phyloP scores from a whole-genome alignment of 2,113 vertebrate genomes.

The Dipodomys merriami region DNA sequence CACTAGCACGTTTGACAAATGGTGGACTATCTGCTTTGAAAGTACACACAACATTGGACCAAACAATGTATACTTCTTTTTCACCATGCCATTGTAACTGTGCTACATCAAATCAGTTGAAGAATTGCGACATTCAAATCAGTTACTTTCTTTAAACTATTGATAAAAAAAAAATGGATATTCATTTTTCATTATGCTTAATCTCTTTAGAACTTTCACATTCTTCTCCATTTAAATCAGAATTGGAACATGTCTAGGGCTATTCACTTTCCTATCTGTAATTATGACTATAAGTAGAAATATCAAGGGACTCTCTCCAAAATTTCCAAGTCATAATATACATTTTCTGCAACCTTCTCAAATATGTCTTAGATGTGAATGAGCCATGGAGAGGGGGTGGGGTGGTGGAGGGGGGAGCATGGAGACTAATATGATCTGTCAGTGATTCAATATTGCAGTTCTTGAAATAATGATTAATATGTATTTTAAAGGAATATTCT shows the following conservation, averaged over 20 bases:
- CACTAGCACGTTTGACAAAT: background rate
- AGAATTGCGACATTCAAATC: slow-evolving; percentile 20
- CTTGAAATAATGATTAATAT: slow-evolving; percentile 26
- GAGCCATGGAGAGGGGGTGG: background rate
- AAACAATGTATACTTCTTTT: background rate
- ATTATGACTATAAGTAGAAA: background rate
- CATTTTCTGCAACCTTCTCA: background rate
- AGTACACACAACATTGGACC: background rate
- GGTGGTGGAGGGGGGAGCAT: background rate
- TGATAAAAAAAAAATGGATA: background rate
- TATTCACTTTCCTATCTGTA: background rate
- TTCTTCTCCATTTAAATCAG: slow-evolving; percentile 10
- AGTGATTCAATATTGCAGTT: background rate
- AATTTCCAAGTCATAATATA: background rate
- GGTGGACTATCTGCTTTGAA: background rate
- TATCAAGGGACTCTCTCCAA: background rate
- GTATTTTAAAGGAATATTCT: slow-evolving; percentile 29
- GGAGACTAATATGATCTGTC: background rate
- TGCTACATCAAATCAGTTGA: background rate
- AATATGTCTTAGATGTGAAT: background rate
- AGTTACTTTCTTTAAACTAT: background rate
- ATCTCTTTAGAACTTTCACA: background rate
- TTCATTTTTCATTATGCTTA: background rate
- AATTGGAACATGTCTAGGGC: background rate
- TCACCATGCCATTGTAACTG: background rate